These are phyloP conservation scores for Troides helena DNA, from an alignment of 2,888 invertebrate species.

Conservation along the genomic window DNA sequence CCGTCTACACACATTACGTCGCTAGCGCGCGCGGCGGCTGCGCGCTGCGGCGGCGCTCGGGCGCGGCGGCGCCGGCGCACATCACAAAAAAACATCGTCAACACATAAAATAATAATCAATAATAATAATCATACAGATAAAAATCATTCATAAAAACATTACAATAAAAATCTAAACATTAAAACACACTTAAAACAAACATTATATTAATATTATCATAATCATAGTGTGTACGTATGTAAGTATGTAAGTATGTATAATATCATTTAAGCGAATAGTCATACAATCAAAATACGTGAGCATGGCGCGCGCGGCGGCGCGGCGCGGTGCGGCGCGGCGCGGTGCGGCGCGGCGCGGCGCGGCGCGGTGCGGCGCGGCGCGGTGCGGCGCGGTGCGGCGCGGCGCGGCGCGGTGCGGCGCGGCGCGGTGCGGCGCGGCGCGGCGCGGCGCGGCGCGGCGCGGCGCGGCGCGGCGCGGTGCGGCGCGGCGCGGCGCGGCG, in stretches of 20 bases:
- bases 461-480: slow-evolving; percentile 50
- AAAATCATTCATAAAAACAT: slow-evolving; percentile 81
- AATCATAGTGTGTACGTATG: slow-evolving; percentile 78
- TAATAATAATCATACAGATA: slow-evolving; percentile 80
- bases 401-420: slow-evolving; percentile 38
- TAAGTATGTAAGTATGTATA: slow-evolving; percentile 76
- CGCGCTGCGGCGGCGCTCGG: slow-evolving; percentile 15
- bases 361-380: background rate
- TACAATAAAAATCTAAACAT: slow-evolving; percentile 81
- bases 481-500: slow-evolving; percentile 27
- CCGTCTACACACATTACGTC: background rate
- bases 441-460: slow-evolving; percentile 50
- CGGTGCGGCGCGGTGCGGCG: slow-evolving; percentile 32
- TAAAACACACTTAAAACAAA: slow-evolving; percentile 81
- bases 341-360: slow-evolving; percentile 31
- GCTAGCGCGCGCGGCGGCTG: background rate
- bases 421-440: slow-evolving; percentile 30
- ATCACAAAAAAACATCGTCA: slow-evolving; percentile 80
- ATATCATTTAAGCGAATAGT: slow-evolving; percentile 79
- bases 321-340: slow-evolving; percentile 28
- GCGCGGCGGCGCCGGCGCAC: slow-evolving; percentile 59
- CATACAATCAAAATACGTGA: slow-evolving; percentile 79
- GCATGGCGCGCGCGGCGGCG: slow-evolving; percentile 69
- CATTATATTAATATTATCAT: slow-evolving; percentile 81
- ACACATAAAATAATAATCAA: slow-evolving; percentile 81